Evolutionary conservation across 2,113 vertebrate genomes (phyloP).

Genomic region (Psettodes erumei): DNA sequence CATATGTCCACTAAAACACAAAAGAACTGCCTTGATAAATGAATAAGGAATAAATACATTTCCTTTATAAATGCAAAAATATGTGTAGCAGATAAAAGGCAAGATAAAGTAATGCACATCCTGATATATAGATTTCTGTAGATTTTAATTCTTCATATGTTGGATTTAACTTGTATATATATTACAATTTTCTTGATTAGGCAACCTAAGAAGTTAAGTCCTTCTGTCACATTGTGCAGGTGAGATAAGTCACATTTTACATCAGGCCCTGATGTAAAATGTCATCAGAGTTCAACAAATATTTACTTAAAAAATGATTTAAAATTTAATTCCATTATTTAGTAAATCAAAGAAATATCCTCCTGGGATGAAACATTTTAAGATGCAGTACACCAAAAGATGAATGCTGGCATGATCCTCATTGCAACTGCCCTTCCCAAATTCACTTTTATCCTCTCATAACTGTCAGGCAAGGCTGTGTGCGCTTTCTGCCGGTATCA

Average conservation of each 20-base stretch:
- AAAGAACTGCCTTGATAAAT: conserved; percentile 13
- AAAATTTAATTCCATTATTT: too few species aligned
- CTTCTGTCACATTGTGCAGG: neutral
- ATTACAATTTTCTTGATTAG: neutral
- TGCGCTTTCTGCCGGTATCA: conserved; percentile 24
- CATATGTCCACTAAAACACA: conserved; percentile 21
- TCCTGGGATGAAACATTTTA: conserved; percentile 8
- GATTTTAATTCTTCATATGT: neutral
- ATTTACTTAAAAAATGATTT: neutral
- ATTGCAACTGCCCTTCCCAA: conserved; percentile 23
- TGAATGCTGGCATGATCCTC: conserved; percentile 12
- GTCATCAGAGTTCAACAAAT: neutral
- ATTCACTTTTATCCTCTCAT: conserved; percentile 58
- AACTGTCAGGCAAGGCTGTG: conserved; percentile 32
- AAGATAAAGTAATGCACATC: too few species aligned
- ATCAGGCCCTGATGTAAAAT: neutral
- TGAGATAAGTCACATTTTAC: conserved; percentile 1
- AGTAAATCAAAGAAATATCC: too few species aligned
- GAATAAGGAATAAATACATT: too few species aligned
- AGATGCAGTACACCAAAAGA: neutral
- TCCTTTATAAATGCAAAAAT: too few species aligned
- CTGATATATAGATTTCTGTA: conserved; percentile 10
- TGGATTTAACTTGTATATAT: neutral
- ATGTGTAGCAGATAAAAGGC: conserved; percentile 44
- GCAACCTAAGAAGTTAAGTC: neutral